A percentile compares a stretch with the other conserved stretches of the same genome.
These are phyloP conservation scores for Lycorma delicatula DNA, from an alignment of 1,140 invertebrate genomes.

Conservation along the genomic window DNA sequence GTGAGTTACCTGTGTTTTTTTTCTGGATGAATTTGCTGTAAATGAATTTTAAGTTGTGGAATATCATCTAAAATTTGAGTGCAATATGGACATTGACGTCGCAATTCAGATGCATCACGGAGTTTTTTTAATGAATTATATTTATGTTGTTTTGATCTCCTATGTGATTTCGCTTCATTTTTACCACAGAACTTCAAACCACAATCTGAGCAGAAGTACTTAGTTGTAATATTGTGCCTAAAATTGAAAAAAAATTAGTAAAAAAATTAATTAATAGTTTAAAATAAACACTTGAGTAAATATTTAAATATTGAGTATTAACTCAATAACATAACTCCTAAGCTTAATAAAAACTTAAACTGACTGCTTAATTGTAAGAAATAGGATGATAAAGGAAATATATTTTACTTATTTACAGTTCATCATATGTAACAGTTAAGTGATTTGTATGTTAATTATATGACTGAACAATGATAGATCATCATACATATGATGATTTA, in stretches of 20 bases:
- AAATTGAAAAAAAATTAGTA: background rate
- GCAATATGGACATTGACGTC: conserved; percentile 52
- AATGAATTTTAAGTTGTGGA: conserved; percentile 53
- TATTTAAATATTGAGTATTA: too few relatives aligned
- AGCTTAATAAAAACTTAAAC: too few relatives aligned
- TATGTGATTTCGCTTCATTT: conserved; percentile 54
- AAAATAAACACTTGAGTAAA: too few relatives aligned
- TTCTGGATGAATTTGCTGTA: conserved; percentile 51
- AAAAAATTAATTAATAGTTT: too few relatives aligned
- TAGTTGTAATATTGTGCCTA: conserved; percentile 18
- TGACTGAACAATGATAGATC: too few relatives aligned
- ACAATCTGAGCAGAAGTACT: conserved; percentile 59
- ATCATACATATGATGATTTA: too few relatives aligned
- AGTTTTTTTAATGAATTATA: background rate
- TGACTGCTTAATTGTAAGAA: too few relatives aligned
- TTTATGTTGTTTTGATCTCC: conserved; percentile 42
- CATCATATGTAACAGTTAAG: too few relatives aligned
- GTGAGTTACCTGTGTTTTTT: conserved; percentile 49
- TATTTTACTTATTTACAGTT: too few relatives aligned
- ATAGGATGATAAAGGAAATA: too few relatives aligned
- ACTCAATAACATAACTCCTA: too few relatives aligned
- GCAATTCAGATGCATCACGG: conserved; percentile 34
- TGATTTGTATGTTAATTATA: too few relatives aligned
- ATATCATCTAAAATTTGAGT: conserved; percentile 42
- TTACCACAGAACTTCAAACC: conserved; percentile 49